These are phyloP conservation scores for Bombus polaris DNA, from an alignment of 1,140 invertebrate species.

Conservation along the genomic window DNA sequence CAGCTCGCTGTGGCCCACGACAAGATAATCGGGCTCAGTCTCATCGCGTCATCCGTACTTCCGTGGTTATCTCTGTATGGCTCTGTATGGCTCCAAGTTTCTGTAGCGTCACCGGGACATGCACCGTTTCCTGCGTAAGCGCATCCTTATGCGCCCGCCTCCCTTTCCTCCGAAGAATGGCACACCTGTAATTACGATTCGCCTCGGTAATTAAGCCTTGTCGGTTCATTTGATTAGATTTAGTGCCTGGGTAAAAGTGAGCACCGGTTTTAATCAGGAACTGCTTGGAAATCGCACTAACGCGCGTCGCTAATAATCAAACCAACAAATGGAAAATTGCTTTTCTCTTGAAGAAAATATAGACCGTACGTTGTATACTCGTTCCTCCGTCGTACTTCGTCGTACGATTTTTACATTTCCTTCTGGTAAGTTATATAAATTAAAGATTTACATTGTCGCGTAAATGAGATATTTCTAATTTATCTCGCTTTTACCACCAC, in stretches of 20 bases:
- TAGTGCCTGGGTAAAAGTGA: not conserved
- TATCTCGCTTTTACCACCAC: too few relatives aligned
- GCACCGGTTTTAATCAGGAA: too few relatives aligned
- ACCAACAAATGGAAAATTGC: not conserved
- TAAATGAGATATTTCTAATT: too few relatives aligned
- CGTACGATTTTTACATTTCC: too few relatives aligned
- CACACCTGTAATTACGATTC: slow-evolving; percentile 51
- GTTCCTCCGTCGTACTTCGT: too few relatives aligned
- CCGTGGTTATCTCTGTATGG: slow-evolving; percentile 11
- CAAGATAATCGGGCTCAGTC: slow-evolving; percentile 77
- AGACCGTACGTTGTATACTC: too few relatives aligned
- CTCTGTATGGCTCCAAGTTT: slow-evolving; percentile 16
- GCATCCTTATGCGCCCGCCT: slow-evolving; percentile 65
- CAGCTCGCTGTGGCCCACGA: slow-evolving; percentile 75
- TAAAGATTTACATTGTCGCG: too few relatives aligned
- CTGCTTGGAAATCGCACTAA: not conserved
- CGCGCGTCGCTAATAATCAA: not conserved
- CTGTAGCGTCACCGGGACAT: slow-evolving; percentile 59
- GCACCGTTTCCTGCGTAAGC: slow-evolving; percentile 67
- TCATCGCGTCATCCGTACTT: slow-evolving; percentile 70
- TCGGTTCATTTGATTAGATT: not conserved
- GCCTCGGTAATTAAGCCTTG: slow-evolving; percentile 7
- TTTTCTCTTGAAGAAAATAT: too few relatives aligned
- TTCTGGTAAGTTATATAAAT: too few relatives aligned
- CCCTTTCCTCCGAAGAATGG: slow-evolving; percentile 28